A percentile compares a stretch with the other conserved stretches of the same genome.
Conservation (phyloP, 1,140 invertebrate genomes). For the Apis florea region DNA sequence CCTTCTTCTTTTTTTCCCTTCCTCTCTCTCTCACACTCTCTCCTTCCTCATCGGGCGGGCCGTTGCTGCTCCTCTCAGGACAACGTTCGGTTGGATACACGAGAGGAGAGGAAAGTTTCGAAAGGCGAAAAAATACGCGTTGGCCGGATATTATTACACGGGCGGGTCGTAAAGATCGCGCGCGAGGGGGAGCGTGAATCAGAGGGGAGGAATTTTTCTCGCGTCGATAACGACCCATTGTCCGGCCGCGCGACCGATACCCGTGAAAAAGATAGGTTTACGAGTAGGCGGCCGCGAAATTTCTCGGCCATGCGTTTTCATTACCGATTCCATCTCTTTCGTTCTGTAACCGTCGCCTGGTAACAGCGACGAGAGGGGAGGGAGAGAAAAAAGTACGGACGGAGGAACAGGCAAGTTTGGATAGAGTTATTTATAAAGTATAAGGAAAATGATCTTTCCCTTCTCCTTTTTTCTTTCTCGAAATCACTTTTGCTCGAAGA, state of each 20-base stretch:
- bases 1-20: background rate
- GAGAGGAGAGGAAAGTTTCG: conserved; percentile 23
- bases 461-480: background rate
- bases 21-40: background rate
- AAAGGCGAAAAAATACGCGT: conserved; percentile 38
- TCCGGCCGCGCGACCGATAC: conserved; percentile 22
- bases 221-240: conserved; percentile 59
- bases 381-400: too few relatives aligned
- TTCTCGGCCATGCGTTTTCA: conserved; percentile 37
- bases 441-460: too few relatives aligned
- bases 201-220: conserved; percentile 24
- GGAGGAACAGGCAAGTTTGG: too few relatives aligned
- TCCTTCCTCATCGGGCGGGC: background rate
- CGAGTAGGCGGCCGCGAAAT: conserved; percentile 20
- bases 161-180: conserved; percentile 37
- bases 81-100: background rate
- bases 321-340: conserved; percentile 19
- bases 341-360: background rate
- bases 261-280: conserved; percentile 41
- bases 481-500: background rate
- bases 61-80: background rate
- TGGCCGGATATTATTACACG: conserved; percentile 40
- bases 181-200: conserved; percentile 4
- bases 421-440: too few relatives aligned
- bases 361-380: background rate